These are phyloP conservation scores for Colius striatus DNA, from an alignment of 2,113 vertebrate genomes.

Conservation along the genomic window DNA sequence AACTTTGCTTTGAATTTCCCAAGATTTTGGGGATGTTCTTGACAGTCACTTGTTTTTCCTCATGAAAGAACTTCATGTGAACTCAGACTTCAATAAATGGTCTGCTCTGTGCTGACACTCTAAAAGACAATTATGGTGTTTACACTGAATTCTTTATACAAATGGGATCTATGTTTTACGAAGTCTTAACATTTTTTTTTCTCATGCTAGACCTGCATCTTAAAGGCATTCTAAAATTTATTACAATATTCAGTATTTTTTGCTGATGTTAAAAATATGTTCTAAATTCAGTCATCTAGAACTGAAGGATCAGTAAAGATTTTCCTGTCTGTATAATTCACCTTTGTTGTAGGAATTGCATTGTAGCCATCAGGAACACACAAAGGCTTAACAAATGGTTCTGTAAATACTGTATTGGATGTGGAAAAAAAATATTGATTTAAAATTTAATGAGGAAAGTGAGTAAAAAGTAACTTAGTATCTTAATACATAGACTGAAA, in stretches of 20 bases:
- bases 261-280: background rate
- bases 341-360: background rate
- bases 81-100: background rate
- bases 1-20: background rate
- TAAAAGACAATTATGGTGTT: background rate
- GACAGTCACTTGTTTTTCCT: background rate
- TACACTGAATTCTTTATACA: background rate
- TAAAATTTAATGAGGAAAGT: background rate
- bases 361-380: background rate
- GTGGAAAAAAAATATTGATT: background rate
- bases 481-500: background rate
- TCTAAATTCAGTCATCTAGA: background rate
- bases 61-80: background rate
- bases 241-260: background rate
- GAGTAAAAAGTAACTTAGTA: background rate
- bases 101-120: background rate
- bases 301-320: background rate
- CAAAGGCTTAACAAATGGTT: background rate
- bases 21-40: background rate
- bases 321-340: background rate
- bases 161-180: background rate
- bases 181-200: background rate
- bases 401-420: background rate
- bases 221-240: background rate
- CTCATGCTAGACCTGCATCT: background rate